Conservation (phyloP, 2,797 vertebrate species). For the Epinephelus coioides region DNA sequence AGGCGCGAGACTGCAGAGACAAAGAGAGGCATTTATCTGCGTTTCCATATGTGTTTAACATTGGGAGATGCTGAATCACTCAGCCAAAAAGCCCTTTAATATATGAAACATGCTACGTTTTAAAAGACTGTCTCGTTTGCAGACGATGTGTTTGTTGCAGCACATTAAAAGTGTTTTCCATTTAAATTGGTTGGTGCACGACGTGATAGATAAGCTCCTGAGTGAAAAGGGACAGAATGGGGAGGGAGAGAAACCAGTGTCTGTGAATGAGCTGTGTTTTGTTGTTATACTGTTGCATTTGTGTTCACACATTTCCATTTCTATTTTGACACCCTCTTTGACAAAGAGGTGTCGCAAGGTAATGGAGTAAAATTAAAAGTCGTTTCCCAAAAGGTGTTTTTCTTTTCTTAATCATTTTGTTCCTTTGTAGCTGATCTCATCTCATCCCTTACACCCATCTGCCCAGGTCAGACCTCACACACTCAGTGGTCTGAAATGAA, state of each 20-base stretch:
- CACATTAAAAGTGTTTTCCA: slow-evolving; percentile 78
- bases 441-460: slow-evolving; percentile 36
- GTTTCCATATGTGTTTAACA: slow-evolving; percentile 74
- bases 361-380: slow-evolving; percentile 43
- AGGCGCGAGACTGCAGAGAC: slow-evolving; percentile 54
- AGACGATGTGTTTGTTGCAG: slow-evolving; percentile 49
- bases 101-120: slow-evolving; percentile 64
- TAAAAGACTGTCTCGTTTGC: slow-evolving; percentile 55
- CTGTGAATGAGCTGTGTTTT: slow-evolving; percentile 56
- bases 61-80: slow-evolving; percentile 58
- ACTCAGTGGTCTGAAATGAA: slow-evolving; percentile 29
- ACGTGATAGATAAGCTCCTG: slow-evolving; percentile 68
- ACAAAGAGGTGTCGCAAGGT: slow-evolving; percentile 16
- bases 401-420: not conserved
- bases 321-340: slow-evolving; percentile 38
- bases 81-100: slow-evolving; percentile 66
- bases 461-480: slow-evolving; percentile 28
- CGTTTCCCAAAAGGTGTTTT: not conserved
- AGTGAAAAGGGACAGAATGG: slow-evolving; percentile 54
- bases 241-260: slow-evolving; percentile 34
- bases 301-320: slow-evolving; percentile 59
- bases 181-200: slow-evolving; percentile 72
- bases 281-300: slow-evolving; percentile 55
- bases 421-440: slow-evolving; percentile 33
- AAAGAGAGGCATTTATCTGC: slow-evolving; percentile 74